These are phyloP conservation scores for Heterocephalus glaber DNA, from an alignment of 2,113 vertebrate species.

Conservation along the genomic window DNA sequence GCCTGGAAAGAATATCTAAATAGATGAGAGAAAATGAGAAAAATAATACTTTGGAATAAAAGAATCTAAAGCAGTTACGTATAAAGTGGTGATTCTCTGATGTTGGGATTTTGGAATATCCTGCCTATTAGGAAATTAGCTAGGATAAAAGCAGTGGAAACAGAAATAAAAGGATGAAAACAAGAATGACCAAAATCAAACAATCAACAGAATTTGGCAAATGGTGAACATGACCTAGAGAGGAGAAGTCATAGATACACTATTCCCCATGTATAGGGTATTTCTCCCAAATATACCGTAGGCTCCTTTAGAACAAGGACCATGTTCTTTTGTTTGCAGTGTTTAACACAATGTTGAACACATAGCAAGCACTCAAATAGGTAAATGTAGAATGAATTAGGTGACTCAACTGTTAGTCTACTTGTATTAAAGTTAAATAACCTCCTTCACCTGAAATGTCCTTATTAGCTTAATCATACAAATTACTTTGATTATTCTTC, in stretches of 20 bases:
- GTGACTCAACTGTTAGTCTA: not conserved
- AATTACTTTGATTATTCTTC: not conserved
- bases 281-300: not conserved
- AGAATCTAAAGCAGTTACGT: not conserved
- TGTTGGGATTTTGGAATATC: not conserved
- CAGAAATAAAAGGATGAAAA: slow-evolving; percentile 9
- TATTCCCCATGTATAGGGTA: not conserved
- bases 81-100: not conserved
- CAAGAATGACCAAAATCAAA: not conserved
- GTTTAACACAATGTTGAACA: not conserved
- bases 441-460: not conserved
- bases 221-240: not conserved
- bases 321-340: not conserved
- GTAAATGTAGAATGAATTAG: not conserved
- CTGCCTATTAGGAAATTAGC: not conserved
- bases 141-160: not conserved
- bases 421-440: not conserved
- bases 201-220: not conserved
- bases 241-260: not conserved
- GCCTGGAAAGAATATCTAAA: not conserved
- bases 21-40: slow-evolving; percentile 14
- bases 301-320: not conserved
- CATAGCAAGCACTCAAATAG: not conserved
- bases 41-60: not conserved
- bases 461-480: not conserved